A percentile compares a stretch with the other conserved stretches of the same genome.
Conservation (phyloP, 1,140 invertebrate genomes). For the Sycophaga agraensis region DNA sequence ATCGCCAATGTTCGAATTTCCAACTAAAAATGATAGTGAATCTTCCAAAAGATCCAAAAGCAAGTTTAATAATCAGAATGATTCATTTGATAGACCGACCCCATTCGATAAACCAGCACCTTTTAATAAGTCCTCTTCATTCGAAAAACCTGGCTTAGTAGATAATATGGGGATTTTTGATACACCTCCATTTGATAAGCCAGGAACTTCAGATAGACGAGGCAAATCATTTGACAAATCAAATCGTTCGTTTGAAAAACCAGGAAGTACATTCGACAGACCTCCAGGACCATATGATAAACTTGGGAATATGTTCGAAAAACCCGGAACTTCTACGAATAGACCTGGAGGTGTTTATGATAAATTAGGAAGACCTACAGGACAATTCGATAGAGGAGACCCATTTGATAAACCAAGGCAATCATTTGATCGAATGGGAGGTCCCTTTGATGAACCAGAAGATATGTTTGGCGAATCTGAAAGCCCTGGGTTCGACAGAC, state of each 20-base stretch:
- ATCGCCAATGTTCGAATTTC: no score
- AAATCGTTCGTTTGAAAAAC: neutral
- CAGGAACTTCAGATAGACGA: neutral
- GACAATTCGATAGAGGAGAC: neutral
- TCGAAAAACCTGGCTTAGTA: neutral
- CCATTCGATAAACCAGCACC: neutral
- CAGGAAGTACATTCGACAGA: conserved; percentile 2
- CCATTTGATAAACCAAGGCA: conserved; percentile 3
- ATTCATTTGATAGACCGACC: no score
- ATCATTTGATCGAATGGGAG: neutral
- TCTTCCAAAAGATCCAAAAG: no score
- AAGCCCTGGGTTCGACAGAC: conserved; percentile 3
- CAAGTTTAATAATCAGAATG: no score
- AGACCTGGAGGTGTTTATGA: conserved; percentile 3
- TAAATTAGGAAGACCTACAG: neutral
- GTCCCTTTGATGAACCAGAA: neutral
- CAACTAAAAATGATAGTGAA: no score
- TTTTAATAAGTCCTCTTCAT: neutral
- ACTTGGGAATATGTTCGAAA: neutral
- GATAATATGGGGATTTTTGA: no score
- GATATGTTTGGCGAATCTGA: neutral
- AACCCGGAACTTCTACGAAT: conserved; percentile 1
- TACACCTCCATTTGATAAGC: neutral
- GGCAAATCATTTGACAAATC: neutral
- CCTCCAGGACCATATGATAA: neutral